These are phyloP conservation scores for Magallana angulata DNA, from an alignment of 1,140 invertebrate genomes.

Conservation along the genomic window DNA sequence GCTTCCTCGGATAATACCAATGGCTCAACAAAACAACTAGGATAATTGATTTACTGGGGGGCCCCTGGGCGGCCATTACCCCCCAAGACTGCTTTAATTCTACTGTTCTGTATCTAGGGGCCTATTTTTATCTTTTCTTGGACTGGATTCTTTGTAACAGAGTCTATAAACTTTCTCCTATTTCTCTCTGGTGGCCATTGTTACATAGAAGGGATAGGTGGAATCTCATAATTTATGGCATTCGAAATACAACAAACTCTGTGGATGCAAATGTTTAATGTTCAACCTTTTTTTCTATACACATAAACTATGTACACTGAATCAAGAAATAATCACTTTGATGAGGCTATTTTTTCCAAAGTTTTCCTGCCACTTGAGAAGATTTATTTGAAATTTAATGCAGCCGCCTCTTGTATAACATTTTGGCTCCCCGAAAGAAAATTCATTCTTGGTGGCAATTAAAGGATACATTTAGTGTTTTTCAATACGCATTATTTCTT, in stretches of 20 bases:
- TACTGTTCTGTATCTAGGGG: background rate
- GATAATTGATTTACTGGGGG: slow-evolving; percentile 11
- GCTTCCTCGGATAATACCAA: background rate
- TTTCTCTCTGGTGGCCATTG: background rate
- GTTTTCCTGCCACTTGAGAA: background rate
- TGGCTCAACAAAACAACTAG: background rate
- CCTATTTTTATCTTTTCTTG: background rate
- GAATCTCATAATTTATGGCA: background rate
- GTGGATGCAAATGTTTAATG: too few species aligned
- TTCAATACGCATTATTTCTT: background rate
- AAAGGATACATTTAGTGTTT: background rate
- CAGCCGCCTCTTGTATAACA: background rate
- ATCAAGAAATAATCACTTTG: background rate
- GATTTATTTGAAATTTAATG: slow-evolving; percentile 3
- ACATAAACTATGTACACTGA: background rate
- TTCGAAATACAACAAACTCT: too few species aligned
- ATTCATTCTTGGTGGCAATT: slow-evolving; percentile 14
- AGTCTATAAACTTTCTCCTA: background rate
- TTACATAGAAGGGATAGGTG: background rate
- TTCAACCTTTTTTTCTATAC: background rate
- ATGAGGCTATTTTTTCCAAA: background rate
- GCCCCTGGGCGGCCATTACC: background rate
- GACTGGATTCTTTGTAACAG: background rate
- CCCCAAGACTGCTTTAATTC: background rate
- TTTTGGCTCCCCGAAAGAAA: background rate